Base-by-base conservation (phyloP, 23 tunicate species). In the Corella eumyota region DNA sequence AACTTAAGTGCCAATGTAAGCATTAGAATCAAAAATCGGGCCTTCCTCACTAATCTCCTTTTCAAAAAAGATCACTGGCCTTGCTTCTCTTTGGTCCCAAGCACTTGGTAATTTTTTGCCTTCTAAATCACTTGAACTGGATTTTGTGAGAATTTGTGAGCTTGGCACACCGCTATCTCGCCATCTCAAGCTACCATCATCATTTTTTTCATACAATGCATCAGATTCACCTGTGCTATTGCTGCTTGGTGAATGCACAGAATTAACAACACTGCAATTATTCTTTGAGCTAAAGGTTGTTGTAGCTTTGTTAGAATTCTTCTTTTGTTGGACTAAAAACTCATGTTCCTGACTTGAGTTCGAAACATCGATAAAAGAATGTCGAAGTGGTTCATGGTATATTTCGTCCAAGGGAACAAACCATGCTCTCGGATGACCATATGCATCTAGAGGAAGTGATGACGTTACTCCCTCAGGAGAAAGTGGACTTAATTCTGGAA, bases 21-120 rank as follows among this genome's bases (percentile, higher is more conserved):
- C n/a, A n/a, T n/a, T n/a, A n/a, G n/a, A n/a, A n/a, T n/a, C n/a
- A n/a, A n/a, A n/a, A n/a, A n/a, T n/a, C n/a, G n/a, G n/a, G n/a
- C n/a, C n/a, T n/a, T n/a, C n/a, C n/a, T 51, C 23, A 5, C 23
- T 27, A 51, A 19, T 19, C 24, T 25, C 30, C 19, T 62, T 28
- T 2, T 62, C 81, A 13, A 84, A 45, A 64, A 84, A 75, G 36
- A 84, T 48, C 22, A 84, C 93, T 6, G 93, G 93, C 38, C 93
- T 62, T 6, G 75, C 93, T 48, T 84, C 93, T 34, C 83, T 33
- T 29, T 75, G 82, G 34, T 84, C 79, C 93, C 93, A 84, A 4
- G 40, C 22, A 68, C 75, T 68, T n/a, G 59, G 82, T 50, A 58
- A 65, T 53, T 66, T 75, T 57, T 61, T 72, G 50, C 50, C 50